These are phyloP conservation scores for Brachionus rotundiformis DNA, from an alignment of 1,140 invertebrate genomes.

Conservation along the genomic window DNA sequence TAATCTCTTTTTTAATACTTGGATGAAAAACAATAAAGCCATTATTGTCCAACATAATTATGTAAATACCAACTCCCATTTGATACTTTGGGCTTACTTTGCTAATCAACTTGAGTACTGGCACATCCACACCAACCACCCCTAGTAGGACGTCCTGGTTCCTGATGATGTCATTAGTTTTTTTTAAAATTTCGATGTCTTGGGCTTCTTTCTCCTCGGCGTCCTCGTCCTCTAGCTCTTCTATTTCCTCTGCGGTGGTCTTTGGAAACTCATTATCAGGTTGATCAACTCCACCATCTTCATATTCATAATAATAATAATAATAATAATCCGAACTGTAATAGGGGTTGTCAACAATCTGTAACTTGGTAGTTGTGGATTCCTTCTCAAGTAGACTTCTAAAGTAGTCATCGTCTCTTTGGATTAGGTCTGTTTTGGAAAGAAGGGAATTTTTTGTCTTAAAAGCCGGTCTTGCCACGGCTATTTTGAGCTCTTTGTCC, in stretches of 20 bases:
- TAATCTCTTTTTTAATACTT: conserved; percentile 46
- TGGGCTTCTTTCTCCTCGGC: background rate
- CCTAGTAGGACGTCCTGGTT: conserved; percentile 32
- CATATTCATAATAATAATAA: background rate
- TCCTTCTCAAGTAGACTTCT: conserved; percentile 8
- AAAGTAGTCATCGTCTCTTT: background rate
- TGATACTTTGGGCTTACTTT: conserved; percentile 50
- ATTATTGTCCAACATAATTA: conserved; percentile 50
- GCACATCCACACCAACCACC: conserved; percentile 50
- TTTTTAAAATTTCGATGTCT: conserved; percentile 1
- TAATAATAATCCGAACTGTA: background rate
- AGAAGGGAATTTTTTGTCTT: background rate
- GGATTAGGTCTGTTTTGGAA: background rate
- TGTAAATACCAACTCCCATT: conserved; percentile 42
- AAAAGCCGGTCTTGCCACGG: conserved; percentile 44
- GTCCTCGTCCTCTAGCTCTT: background rate
- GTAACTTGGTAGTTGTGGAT: background rate
- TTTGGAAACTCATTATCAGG: background rate
- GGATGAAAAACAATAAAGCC: conserved; percentile 50
- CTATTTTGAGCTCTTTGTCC: conserved; percentile 52
- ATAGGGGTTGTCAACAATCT: background rate
- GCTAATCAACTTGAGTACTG: conserved; percentile 29
- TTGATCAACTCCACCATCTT: background rate
- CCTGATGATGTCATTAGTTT: background rate
- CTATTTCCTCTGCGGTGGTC: background rate